Evolutionary conservation across 2,797 vertebrate species (phyloP), one percentile per base, ranked within the genome.

Genomic region (Spinus olivaceus): DNA sequence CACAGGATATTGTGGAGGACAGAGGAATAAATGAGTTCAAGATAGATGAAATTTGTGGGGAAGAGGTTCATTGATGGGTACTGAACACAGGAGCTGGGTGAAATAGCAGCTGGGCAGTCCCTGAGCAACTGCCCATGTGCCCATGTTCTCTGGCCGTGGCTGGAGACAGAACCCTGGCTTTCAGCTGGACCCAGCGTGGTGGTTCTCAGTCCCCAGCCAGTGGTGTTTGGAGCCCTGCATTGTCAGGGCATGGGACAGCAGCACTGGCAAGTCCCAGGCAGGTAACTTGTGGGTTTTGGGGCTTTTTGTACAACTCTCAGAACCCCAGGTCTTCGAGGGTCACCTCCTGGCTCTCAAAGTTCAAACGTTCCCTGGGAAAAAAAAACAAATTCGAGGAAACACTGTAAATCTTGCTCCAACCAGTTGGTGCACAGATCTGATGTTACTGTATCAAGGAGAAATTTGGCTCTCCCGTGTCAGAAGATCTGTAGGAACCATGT

Each of bases 111-210:
- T 42, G 33, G 50, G 50, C 24, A 54, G 63, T 47, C 33, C 51
- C 65, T 8, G 27, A 42, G 73, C 56, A 35, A 0, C 16, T 30
- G 82, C 24, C 64, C 8, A 0, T 4, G 39, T 56, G 10, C 72
- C 61, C 10, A 0, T 4, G 66, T 32, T 33, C 37, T 33, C 60
- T 80, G 56, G 5, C 57, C 1, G 0, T 3, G 8, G 56, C 51
- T 51, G 63, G 37, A 54, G 53, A 27, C 30, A 9, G 49, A 19
- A 44, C 6, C 21, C 30, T 17, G 56, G 17, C 57, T 50, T 18
- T 37, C 46, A 6, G 60, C 2, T 19, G 54, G 32, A 20, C 8
- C 39, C 50, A 14, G 37, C 0, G 0, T 15, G 50, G 15, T 10
- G 2, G 8, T 22, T 37, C 61, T 41, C 54, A 3, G 33, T 41